phyloP scores from a whole-genome alignment of 2,113 vertebrate genomes.

The Danio rerio region DNA sequence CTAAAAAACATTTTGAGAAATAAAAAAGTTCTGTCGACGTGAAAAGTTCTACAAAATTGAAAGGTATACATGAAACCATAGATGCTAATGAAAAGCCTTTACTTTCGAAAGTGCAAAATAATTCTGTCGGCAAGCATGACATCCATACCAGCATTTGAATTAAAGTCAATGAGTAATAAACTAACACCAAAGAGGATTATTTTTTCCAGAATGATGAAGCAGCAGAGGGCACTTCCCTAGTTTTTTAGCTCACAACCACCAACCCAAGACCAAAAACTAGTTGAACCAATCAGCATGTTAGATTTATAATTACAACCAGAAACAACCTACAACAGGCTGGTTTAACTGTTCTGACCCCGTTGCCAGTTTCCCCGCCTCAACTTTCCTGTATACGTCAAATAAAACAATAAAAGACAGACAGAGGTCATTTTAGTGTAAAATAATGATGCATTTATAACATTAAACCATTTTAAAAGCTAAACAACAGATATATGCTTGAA shows the following conservation, averaged over 20 bases:
- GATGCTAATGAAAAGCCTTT: no score
- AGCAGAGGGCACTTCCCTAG: neutral
- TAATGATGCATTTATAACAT: neutral
- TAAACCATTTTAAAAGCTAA: neutral
- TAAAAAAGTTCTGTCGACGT: no score
- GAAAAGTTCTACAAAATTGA: no score
- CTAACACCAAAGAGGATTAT: neutral
- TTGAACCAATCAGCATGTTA: neutral
- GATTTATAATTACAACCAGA: conserved; percentile 6
- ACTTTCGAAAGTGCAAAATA: no score
- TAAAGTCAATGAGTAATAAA: neutral
- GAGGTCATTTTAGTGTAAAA: neutral
- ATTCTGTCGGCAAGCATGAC: no score
- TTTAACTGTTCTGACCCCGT: neutral
- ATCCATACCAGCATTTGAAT: no score
- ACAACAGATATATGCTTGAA: neutral
- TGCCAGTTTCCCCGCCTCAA: neutral
- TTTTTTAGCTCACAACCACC: neutral
- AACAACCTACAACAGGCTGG: neutral
- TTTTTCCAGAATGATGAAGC: neutral
- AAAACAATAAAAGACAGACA: neutral
- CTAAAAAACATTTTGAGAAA: no score
- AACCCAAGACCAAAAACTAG: neutral
- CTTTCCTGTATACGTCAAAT: neutral
- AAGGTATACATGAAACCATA: no score